Evolutionary conservation across 2,888 invertebrate species (phyloP), one percentile per base, ranked within the genome.

Genomic region (Tetragnatha montana): DNA sequence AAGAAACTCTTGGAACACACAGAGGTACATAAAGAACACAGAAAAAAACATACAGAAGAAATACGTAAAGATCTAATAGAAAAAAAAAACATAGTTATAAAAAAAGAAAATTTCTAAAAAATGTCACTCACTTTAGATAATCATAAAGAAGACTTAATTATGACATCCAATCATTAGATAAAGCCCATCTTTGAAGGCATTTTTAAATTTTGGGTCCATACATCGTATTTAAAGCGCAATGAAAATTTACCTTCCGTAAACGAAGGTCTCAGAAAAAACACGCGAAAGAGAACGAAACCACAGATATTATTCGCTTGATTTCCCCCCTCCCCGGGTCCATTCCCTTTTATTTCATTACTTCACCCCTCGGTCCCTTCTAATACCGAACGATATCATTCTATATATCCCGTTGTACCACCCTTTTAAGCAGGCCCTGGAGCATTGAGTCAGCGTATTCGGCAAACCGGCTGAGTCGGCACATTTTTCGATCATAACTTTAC

Each of bases 401-500:
- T 88, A 88, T 83, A 82, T 83, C 78, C 35, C 74, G 76, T 83
- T 83, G 88, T 88, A 22, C 83, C 69, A 73, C 22, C 78, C 82
- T 88, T 88, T 83, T 88, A 82, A 83, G 88, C 78, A 83, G 49
- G 78, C 88, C 79, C 86, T 12, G 6, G 68, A 73, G 73, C 47
- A 17, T 51, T 22, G 82, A 88, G 73, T 88, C 88, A 88, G 88
- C 88, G 69, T 76, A 87, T 73, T 87, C 69, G 71, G 10, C 3
- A 8, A 76, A 35, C 35, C 35, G 35, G 35, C 82, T 81, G 79
- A 83, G 79, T 73, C 22, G 47, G 88, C 88, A 88, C 88, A 83
- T 83, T 88, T 87, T 88, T 79, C 88, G 82, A 88, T 83, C 82
- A 88, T 88, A 88, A 88, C 88, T 88, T 88, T 83, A 79, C 35